These are phyloP conservation scores for Schizothorax lantsangensis DNA, from an alignment of 2,797 vertebrate genomes.

Conservation along the genomic window DNA sequence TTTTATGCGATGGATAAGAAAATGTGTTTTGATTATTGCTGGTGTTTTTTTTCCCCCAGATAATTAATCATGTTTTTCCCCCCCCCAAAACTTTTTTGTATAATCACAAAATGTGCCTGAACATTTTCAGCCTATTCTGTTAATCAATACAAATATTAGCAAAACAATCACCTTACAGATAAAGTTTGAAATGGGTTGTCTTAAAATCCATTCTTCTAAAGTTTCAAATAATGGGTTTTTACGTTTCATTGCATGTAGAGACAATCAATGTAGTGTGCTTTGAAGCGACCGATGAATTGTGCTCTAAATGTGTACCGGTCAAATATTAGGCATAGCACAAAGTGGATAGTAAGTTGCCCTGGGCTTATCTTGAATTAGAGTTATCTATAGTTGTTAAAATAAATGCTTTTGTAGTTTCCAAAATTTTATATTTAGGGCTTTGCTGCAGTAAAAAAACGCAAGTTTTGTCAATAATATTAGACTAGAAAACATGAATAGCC, in stretches of 20 bases:
- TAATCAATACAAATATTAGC: slow-evolving; percentile 8
- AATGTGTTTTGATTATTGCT: slow-evolving; percentile 1
- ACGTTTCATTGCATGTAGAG: slow-evolving; percentile 9
- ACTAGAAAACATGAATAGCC: not conserved
- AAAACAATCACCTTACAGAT: not conserved
- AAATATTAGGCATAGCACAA: slow-evolving; percentile 5
- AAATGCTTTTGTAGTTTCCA: not conserved
- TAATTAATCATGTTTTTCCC: not conserved
- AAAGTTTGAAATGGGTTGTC: not conserved
- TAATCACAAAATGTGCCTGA: not conserved
- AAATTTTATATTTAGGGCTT: not conserved
- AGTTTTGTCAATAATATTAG: not conserved
- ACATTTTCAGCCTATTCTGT: not conserved
- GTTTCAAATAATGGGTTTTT: slow-evolving; percentile 27
- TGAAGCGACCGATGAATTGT: not conserved
- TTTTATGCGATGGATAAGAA: not conserved
- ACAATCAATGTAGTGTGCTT: slow-evolving; percentile 4
- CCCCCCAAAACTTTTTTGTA: not conserved
- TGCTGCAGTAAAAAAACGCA: not conserved
- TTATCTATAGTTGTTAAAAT: not conserved
- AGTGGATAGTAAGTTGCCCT: slow-evolving; percentile 2
- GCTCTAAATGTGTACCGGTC: not conserved
- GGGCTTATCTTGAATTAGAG: not conserved
- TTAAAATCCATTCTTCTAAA: slow-evolving; percentile 20
- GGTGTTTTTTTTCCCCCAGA: fast-evolving